phyloP scores from a whole-genome alignment of 2,797 vertebrate genomes.

The Ispidina picta region DNA sequence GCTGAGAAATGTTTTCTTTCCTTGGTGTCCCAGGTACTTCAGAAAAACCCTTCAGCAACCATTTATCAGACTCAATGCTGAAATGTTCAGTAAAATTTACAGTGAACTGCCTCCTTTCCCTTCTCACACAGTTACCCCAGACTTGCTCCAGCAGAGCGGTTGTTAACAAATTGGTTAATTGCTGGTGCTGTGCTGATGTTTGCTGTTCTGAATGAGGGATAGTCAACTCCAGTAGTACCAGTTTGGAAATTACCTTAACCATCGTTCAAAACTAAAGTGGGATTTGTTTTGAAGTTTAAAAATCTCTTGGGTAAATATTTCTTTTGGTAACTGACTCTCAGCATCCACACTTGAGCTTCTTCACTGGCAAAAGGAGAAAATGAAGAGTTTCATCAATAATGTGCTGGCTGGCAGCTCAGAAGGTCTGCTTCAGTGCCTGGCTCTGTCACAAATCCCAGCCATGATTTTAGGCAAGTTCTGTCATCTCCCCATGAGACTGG shows the following conservation, averaged over 20 bases:
- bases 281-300: neutral
- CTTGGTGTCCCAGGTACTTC: neutral
- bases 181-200: constrained; percentile 36
- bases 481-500: neutral
- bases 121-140: neutral
- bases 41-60: constrained; percentile 40
- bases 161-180: constrained; percentile 53
- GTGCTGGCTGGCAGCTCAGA: neutral
- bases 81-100: constrained; percentile 11
- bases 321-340: neutral
- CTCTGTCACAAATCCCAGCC: neutral
- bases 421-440: neutral
- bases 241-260: neutral
- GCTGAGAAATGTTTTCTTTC: constrained; percentile 47
- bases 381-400: neutral
- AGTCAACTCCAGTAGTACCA: neutral
- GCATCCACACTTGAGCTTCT: neutral
- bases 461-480: neutral
- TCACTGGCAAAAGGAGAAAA: neutral
- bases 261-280: neutral
- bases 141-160: constrained; percentile 30
- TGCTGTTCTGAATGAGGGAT: neutral
- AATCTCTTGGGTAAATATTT: neutral
- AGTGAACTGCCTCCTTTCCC: neutral
- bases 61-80: neutral